phyloP scores from a whole-genome alignment of 2,113 vertebrate species.

The Xenopus laevis region DNA sequence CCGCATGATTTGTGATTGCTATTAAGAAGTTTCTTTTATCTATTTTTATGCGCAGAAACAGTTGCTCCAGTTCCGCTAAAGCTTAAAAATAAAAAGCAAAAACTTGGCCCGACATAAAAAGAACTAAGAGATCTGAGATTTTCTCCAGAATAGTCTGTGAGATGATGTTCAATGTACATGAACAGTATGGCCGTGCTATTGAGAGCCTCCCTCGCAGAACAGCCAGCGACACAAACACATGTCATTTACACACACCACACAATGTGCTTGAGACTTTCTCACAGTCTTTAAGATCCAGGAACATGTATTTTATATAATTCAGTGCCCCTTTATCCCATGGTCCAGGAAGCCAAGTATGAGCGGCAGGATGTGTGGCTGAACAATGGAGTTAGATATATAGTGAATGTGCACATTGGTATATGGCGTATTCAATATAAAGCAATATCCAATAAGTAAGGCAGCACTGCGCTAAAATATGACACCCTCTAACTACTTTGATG shows the following conservation, averaged over 20 bases:
- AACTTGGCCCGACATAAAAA: slow-evolving; percentile 42
- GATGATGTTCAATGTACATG: slow-evolving; percentile 16
- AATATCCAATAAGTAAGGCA: no score
- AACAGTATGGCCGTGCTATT: not conserved
- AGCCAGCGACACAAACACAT: not conserved
- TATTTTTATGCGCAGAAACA: slow-evolving; percentile 33
- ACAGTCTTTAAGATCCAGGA: no score
- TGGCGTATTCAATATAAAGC: no score
- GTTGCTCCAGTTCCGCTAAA: slow-evolving; percentile 35
- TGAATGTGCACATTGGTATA: no score
- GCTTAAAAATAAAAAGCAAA: not conserved
- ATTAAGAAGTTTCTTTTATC: slow-evolving; percentile 40
- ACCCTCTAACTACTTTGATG: no score
- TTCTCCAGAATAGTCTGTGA: slow-evolving; percentile 31
- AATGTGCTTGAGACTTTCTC: no score
- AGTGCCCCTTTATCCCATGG: no score
- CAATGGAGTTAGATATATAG: no score
- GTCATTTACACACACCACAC: not conserved
- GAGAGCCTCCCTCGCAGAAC: slow-evolving; percentile 23
- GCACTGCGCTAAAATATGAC: no score
- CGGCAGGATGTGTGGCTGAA: no score
- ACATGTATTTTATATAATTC: no score
- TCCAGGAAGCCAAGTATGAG: no score
- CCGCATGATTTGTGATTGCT: slow-evolving; percentile 34
- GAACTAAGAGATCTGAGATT: slow-evolving; percentile 30